Conservation (phyloP, 2,113 vertebrate genomes). For the Lepus timidus region DNA sequence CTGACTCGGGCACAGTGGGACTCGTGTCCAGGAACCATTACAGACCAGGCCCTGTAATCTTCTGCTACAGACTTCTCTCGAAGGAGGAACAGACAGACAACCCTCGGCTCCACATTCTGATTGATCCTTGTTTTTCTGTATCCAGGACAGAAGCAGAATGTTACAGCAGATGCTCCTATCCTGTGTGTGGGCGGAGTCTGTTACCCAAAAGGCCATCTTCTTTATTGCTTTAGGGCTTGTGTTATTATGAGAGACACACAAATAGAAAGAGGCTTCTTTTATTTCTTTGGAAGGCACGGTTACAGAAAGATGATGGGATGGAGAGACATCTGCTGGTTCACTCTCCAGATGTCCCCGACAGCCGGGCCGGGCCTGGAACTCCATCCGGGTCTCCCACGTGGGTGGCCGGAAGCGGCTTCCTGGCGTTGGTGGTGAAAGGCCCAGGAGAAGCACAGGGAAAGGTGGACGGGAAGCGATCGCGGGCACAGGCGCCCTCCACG, state of each 20-base stretch:
- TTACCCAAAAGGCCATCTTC: neutral
- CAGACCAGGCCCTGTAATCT: neutral
- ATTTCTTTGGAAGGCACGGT: too few species aligned
- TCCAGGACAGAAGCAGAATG: neutral
- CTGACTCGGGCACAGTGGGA: neutral
- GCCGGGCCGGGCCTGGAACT: too few species aligned
- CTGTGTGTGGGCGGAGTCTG: neutral
- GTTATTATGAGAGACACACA: too few species aligned
- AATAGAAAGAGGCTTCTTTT: too few species aligned
- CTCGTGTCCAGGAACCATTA: neutral
- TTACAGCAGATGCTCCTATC: neutral
- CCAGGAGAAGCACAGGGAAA: neutral
- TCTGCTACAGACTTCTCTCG: neutral
- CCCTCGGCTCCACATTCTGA: constrained; percentile 23
- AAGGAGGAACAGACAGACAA: constrained; percentile 5
- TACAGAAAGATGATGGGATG: too few species aligned
- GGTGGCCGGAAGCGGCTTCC: too few species aligned
- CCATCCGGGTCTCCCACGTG: too few species aligned
- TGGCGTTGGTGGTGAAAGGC: neutral
- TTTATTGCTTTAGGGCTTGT: neutral
- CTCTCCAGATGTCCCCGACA: too few species aligned
- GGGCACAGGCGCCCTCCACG: rapidly evolving
- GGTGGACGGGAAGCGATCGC: neutral
- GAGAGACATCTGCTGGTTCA: too few species aligned
- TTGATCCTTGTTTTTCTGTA: constrained; percentile 24